phyloP scores from a whole-genome alignment of 2,113 vertebrate genomes.

The Suncus etruscus region DNA sequence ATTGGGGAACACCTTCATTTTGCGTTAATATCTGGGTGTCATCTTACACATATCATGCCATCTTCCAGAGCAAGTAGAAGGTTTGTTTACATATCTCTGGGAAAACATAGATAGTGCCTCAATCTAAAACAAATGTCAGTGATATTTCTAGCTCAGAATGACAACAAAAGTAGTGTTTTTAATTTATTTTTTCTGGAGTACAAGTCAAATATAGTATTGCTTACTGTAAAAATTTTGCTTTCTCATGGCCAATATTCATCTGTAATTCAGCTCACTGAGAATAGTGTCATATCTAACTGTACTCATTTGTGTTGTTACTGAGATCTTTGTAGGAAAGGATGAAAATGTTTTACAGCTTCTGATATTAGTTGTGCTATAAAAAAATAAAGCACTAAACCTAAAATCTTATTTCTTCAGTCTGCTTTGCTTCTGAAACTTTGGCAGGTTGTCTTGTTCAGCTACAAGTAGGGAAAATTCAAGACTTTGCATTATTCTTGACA shows the following conservation, averaged over 20 bases:
- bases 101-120: not conserved
- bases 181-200: not conserved
- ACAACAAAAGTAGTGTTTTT: not conserved
- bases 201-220: not conserved
- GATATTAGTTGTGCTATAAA: not conserved
- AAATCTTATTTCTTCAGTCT: not conserved
- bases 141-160: not conserved
- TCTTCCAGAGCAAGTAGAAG: not conserved
- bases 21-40: not conserved
- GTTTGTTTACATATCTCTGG: not conserved
- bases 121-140: conserved; percentile 4
- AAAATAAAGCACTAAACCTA: not conserved
- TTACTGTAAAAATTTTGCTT: not conserved
- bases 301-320: not conserved
- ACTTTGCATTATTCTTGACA: not conserved
- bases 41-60: not conserved
- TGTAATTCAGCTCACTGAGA: not conserved
- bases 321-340: not conserved
- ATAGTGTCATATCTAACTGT: not conserved
- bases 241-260: not conserved
- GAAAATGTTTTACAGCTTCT: not conserved
- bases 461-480: not conserved
- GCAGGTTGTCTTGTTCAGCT: not conserved
- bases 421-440: not conserved
- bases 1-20: no score